Base-by-base conservation (phyloP, 2,113 vertebrate genomes). In the Podocnemis expansa region DNA sequence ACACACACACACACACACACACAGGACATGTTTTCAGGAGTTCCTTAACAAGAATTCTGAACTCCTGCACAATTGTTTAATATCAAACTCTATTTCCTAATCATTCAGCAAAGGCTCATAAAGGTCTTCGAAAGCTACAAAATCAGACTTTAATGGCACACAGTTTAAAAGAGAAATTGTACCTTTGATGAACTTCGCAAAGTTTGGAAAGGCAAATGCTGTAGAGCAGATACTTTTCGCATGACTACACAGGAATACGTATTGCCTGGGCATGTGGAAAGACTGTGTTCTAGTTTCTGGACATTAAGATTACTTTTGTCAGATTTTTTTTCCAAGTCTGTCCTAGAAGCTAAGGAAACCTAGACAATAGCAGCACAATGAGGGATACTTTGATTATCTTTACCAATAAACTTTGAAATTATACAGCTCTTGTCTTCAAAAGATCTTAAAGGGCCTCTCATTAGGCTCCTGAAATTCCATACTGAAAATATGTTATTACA, bases 1-100 rank as follows among this genome's bases (percentile, higher is more conserved):
- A n/a, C n/a, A n/a, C n/a, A n/a, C n/a, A n/a, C n/a, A n/a, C n/a
- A n/a, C n/a, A n/a, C n/a, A n/a, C n/a, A n/a, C n/a, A n/a, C n/a
- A n/a, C n/a, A n/a, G n/a, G 80, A 91, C 84, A 88, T 75, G 8
- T 34, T 89, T 5, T 86, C 67, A 84, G n/a, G 24, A 73, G 29
- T n/a, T 89, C 51, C 79, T 55, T 58, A 90, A 54, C 47, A 89
- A 91, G 94, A 90, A 89, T 49, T 82, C 87, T 29, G 75, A 75
- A 41, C 75, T 91, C 16, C 75, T 91, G 22, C 73, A 12, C 34
- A 25, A 38, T 80, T 81, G 31, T 83, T 80, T 93, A 45, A 96
- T 82, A 41, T 63, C 87, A 83, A 89, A 45, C 10, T 83, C 27
- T 51, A 56, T 67, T 83, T 87, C 56, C n/a, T 34, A 85, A 83